A percentile compares a stretch with the other conserved stretches of the same genome.
Evolutionary conservation across 2,113 vertebrate genomes (phyloP).

Genomic region (Corydoras maculifer): DNA sequence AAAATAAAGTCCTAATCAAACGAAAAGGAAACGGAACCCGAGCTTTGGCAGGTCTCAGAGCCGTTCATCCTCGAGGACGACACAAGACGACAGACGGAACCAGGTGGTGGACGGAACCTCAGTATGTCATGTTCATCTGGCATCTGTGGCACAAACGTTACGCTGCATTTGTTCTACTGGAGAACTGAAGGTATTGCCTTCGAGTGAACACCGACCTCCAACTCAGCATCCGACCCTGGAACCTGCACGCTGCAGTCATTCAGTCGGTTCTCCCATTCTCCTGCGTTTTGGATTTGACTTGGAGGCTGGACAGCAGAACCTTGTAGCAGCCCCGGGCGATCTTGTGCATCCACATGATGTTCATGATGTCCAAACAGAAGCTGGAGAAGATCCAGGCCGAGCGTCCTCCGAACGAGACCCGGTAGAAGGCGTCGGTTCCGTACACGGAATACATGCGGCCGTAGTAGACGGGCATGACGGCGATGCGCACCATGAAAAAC

Average conservation of each 20-base stretch:
- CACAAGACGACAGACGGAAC: neutral
- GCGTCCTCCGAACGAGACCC: conserved; percentile 75
- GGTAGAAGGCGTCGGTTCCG: conserved; percentile 81
- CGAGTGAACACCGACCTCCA: neutral
- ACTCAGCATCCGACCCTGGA: neutral
- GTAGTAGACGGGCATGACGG: conserved; percentile 85
- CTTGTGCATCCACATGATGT: conserved; percentile 97
- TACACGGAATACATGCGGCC: conserved; percentile 70
- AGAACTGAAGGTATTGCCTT: too few species aligned
- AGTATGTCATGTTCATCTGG: neutral
- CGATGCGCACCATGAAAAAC: conserved; percentile 90
- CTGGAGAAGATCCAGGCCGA: conserved; percentile 81
- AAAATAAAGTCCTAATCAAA: conserved; percentile 13
- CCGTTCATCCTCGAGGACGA: neutral
- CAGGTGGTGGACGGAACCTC: neutral
- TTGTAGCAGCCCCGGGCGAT: conserved; percentile 87
- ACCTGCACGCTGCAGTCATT: neutral
- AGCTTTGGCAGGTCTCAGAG: neutral
- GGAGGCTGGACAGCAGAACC: conserved; percentile 73
- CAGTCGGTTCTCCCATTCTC: conserved; percentile 77
- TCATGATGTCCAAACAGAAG: conserved; percentile 88
- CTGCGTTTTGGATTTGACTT: conserved; percentile 59
- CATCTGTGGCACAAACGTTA: too few species aligned
- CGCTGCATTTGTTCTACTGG: too few species aligned
- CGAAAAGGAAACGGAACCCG: neutral